Evolutionary conservation across 2,797 vertebrate genomes (phyloP), one percentile per base, ranked within the genome.

Genomic region (Nannoperca obscura): DNA sequence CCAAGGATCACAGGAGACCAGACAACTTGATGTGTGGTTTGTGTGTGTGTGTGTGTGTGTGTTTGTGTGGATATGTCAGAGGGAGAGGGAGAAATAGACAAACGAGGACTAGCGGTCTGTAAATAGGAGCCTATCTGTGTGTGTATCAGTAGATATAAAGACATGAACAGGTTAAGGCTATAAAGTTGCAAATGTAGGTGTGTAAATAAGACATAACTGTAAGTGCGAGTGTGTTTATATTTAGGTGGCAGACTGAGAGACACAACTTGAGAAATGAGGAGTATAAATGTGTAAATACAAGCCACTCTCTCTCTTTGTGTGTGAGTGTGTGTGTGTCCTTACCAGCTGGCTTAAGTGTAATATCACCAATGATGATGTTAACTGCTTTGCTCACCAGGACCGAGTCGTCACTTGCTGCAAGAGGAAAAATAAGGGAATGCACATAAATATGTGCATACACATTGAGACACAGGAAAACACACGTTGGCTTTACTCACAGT

Each of bases 381-480:
- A 99, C 96, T 19, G 96, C 97, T 93, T 93, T 97, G 96, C 98
- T 99, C 88, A 98, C 97, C 89, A 98, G 96, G 75, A 99, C 91
- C 20, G 95, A 94, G 32, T 95, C 94, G 10, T 96, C 96, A 62
- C 91, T 97, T 90, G 88, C 97, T 98, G 87, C 78, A 73, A 86
- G 53, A 85, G 84, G 50, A 76, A 24, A 7, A 44, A 68, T 13
- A 74, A 52, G 59, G 6, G 7, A 80, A 58, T 0, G 52, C 20
- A n/a, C 49, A 8, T 40, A 20, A n/a, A 15, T 12, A 63, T 60
- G 14, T 38, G 46, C 24, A 38, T 13, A 62, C 13, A 60, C 52
- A 61, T 2, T 3, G 7, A 42, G 0, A 52, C 20, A 5, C 30
- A 38, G 10, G 46, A 10, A 63, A 66, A 34, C 36, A 55, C 9